Percentiles rank a stretch among this genome's conserved stretches.
Evolutionary conservation across 2,888 invertebrate species (phyloP).

Genomic region (Harpalus rufipes): DNA sequence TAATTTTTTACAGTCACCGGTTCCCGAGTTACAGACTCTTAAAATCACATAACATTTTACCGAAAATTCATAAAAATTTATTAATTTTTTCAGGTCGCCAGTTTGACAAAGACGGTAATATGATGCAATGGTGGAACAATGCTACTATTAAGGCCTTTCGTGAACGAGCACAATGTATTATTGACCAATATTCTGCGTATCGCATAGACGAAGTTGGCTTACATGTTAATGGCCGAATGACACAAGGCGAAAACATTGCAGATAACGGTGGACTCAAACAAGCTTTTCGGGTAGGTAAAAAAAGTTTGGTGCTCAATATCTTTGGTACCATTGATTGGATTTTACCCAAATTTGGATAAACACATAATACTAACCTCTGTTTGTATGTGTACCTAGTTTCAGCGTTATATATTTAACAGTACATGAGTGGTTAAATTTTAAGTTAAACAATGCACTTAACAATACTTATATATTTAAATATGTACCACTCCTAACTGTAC

Average conservation of each 20-base stretch:
- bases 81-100: conserved; percentile 82
- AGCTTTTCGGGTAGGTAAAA: conserved; percentile 85
- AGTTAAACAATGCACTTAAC: too few relatives aligned
- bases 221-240: conserved; percentile 86
- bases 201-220: conserved; percentile 88
- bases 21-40: too few relatives aligned
- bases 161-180: conserved; percentile 89
- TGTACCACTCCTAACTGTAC: too few relatives aligned
- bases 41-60: too few relatives aligned
- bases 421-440: too few relatives aligned
- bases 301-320: neutral
- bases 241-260: conserved; percentile 94
- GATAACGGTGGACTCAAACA: conserved; percentile 96
- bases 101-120: conserved; percentile 93
- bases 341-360: too few relatives aligned
- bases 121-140: conserved; percentile 96
- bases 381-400: too few relatives aligned
- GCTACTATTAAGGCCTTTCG: conserved; percentile 89
- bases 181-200: conserved; percentile 92
- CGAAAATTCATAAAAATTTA: neutral
- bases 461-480: too few relatives aligned
- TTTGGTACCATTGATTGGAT: too few relatives aligned
- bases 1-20: too few relatives aligned
- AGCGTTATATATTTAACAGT: too few relatives aligned
- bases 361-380: too few relatives aligned